Evolutionary conservation across 2,797 vertebrate species (phyloP).

Genomic region (Arrhamphus sclerolepis): DNA sequence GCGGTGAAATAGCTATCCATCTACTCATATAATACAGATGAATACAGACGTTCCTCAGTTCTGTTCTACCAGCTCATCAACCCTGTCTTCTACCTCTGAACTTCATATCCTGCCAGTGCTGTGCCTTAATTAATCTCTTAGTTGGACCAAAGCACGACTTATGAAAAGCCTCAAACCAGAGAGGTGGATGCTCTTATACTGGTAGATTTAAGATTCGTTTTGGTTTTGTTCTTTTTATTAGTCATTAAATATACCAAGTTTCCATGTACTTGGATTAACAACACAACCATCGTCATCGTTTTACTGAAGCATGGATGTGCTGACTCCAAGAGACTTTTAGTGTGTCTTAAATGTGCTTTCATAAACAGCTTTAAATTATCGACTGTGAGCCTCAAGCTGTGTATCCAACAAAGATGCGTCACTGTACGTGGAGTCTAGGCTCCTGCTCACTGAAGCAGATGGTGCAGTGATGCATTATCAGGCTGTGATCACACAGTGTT

Average conservation of each 20-base stretch:
- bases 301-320: no score
- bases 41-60: no score
- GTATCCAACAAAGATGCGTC: constrained; percentile 12
- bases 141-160: background rate
- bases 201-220: background rate
- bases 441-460: constrained; percentile 45
- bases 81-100: no score
- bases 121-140: background rate
- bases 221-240: no score
- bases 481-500: constrained; percentile 23
- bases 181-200: background rate
- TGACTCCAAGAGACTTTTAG: no score
- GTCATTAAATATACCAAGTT: no score
- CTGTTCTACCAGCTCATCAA: no score
- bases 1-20: no score
- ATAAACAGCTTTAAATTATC: constrained; percentile 14
- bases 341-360: background rate
- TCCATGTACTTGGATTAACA: no score
- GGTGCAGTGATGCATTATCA: constrained; percentile 35
- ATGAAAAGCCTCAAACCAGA: background rate
- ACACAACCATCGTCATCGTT: no score
- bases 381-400: constrained; percentile 26
- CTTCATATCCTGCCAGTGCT: no score
- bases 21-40: no score
- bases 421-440: background rate